Conservation (phyloP, 2,888 invertebrate genomes). For the Euclidia mi region DNA sequence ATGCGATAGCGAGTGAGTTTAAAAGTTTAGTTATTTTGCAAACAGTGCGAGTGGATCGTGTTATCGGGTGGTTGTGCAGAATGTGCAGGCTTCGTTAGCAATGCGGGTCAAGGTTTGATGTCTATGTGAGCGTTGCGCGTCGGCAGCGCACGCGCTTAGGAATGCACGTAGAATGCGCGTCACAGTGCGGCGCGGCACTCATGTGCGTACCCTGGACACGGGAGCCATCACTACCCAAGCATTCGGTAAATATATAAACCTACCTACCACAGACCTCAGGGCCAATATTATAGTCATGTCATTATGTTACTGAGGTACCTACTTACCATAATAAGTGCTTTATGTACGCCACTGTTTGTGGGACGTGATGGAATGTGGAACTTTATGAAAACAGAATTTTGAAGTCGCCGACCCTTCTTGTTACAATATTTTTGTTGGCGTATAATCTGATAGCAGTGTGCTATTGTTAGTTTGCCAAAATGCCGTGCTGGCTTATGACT, state of each 20-base stretch:
- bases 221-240: slow-evolving; percentile 41
- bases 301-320: too few species aligned
- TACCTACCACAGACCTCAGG: neutral
- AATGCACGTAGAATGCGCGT: slow-evolving; percentile 58
- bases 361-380: too few species aligned
- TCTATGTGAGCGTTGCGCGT: slow-evolving; percentile 69
- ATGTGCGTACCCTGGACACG: slow-evolving; percentile 49
- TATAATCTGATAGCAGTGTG: too few species aligned
- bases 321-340: too few species aligned
- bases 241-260: slow-evolving; percentile 46
- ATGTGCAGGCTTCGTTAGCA: slow-evolving; percentile 74
- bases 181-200: slow-evolving; percentile 52
- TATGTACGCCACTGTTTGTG: too few species aligned
- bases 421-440: too few species aligned
- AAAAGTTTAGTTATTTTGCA: slow-evolving; percentile 46
- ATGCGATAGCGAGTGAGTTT: slow-evolving; percentile 25
- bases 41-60: slow-evolving; percentile 59
- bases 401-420: too few species aligned
- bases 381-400: too few species aligned
- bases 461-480: too few species aligned
- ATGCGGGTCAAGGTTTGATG: slow-evolving; percentile 81
- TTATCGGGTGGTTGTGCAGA: slow-evolving; percentile 66
- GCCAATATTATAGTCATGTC: too few species aligned
- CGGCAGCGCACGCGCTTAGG: slow-evolving; percentile 62
- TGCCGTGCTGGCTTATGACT: too few species aligned